Conservation (phyloP, 2,113 vertebrate genomes). For the Corythaixoides concolor region DNA sequence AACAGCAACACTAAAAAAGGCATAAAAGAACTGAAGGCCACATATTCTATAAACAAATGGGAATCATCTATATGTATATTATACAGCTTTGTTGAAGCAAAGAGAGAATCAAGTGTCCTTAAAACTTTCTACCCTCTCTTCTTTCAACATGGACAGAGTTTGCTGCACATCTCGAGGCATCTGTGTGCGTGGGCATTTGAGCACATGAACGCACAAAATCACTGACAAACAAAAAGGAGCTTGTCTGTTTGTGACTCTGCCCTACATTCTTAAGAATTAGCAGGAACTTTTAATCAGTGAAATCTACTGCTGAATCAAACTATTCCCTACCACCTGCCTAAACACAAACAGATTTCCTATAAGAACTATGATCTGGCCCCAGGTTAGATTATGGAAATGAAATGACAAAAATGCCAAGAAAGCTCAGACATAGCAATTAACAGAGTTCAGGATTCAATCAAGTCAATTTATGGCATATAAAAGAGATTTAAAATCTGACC, state of each 20-base stretch:
- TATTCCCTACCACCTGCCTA: neutral
- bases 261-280: neutral
- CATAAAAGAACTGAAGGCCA: neutral
- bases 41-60: neutral
- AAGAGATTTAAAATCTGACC: slow-evolving; percentile 28
- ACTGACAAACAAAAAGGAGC: neutral
- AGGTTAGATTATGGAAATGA: slow-evolving; percentile 22
- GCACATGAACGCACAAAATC: neutral
- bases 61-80: neutral
- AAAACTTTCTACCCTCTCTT: neutral
- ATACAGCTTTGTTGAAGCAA: neutral
- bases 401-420: slow-evolving; percentile 28
- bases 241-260: neutral
- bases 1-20: neutral
- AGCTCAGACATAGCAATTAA: slow-evolving; percentile 36
- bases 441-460: slow-evolving; percentile 21
- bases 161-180: neutral
- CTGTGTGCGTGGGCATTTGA: neutral
- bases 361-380: neutral
- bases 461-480: slow-evolving; percentile 18
- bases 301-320: neutral
- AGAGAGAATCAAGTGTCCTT: neutral
- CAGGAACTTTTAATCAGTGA: neutral
- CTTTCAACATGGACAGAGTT: neutral
- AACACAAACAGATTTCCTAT: neutral